Evolutionary conservation across 2,797 vertebrate species (phyloP), one percentile per base, ranked within the genome.

Genomic region (Hypotaenidia okinawae): DNA sequence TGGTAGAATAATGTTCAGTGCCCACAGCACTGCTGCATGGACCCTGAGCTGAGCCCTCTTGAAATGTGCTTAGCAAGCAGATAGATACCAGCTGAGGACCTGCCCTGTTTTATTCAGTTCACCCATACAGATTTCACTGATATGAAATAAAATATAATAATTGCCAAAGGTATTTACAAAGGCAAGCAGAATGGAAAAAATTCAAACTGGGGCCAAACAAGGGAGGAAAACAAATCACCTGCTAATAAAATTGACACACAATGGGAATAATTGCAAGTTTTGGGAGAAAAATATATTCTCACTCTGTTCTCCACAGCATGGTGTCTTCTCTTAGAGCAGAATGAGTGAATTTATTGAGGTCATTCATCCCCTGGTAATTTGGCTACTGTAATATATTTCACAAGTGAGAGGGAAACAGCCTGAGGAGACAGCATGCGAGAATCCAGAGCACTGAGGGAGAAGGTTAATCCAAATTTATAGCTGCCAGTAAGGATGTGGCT

Each of bases 351-450:
- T 96, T 96, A 97, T 97, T 90, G 92, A 84, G 83, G 94, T 73
- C 62, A 69, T 90, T 95, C 90, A 58, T 96, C 84, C 85, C 64
- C 27, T 93, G 88, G 86, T 93, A 78, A 87, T 93, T 93, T 94
- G 93, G 94, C 97, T 96, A 97, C 95, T 93, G 94, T 97, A 95
- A 92, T 81, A 80, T 73, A 95, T 96, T 97, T 97, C 93, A 82
- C 72, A 94, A 95, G 79, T 93, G 74, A 94, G 96, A 93, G 64
- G 87, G 47, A 93, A 84, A 90, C 27, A 68, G 79, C 76, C 94
- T 39, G 79, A 90, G 67, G 94, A 97, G 90, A 88, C 92, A 92
- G 72, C 12, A 52, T 93, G 95, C 30, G n/a, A 94, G 93, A 97
- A 95, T 93, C 85, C 91, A 95, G 95, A 96, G 91, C 69, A 89